phyloP scores from a whole-genome alignment of 1,140 invertebrate genomes.

The Heliconius eleuchia region DNA sequence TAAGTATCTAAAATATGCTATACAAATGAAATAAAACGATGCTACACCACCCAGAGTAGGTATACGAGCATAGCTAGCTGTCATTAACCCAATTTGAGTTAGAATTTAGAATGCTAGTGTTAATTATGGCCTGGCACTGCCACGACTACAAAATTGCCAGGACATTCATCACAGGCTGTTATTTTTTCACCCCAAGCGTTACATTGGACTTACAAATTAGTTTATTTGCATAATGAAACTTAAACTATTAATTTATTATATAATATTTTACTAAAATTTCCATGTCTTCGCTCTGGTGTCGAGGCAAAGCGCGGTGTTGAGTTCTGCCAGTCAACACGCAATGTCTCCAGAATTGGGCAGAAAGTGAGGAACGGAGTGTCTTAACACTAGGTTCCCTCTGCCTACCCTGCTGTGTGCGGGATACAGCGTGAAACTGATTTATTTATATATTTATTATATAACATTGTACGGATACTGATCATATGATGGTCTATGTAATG shows the following conservation, averaged over 20 bases:
- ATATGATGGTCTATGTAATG: background rate
- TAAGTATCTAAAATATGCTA: background rate
- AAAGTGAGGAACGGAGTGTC: too few species aligned
- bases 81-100: conserved; percentile 31
- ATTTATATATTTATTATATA: background rate
- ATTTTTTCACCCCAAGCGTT: conserved; percentile 12
- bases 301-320: too few species aligned
- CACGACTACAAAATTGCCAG: conserved; percentile 19
- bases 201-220: conserved; percentile 17
- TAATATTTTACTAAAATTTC: background rate
- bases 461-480: background rate
- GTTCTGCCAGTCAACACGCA: too few species aligned
- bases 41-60: conserved; percentile 10
- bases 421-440: too few species aligned
- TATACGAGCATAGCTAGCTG: background rate
- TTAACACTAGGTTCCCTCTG: too few species aligned
- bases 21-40: conserved; percentile 14
- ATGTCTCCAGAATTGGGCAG: too few species aligned
- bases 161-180: conserved; percentile 6
- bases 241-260: background rate
- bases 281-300: too few species aligned
- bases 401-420: too few species aligned
- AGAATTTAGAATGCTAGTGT: conserved; percentile 29
- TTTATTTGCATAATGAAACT: conserved; percentile 3
- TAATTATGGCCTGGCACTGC: conserved; percentile 20